A percentile compares a stretch with the other conserved stretches of the same genome.
phyloP scores from a whole-genome alignment of 2,797 vertebrate genomes.

The Tenualosa thibaudeaui region DNA sequence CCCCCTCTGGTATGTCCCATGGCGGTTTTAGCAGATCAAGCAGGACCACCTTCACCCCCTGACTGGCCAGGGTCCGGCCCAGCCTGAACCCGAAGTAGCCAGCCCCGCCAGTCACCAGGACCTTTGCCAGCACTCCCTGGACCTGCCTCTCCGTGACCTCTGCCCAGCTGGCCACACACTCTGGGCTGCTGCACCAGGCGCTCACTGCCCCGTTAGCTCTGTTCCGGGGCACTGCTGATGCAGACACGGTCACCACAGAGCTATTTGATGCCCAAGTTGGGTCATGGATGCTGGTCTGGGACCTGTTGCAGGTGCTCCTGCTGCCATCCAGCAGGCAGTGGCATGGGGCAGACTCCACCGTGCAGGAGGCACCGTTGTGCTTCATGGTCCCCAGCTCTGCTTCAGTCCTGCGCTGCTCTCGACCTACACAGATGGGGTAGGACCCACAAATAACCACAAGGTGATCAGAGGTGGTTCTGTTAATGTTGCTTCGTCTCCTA shows the following conservation, averaged over 20 bases:
- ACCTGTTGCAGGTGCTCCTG: background rate
- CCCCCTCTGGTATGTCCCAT: slow-evolving; percentile 76
- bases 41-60: slow-evolving; percentile 80
- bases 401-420: slow-evolving; percentile 27
- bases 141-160: slow-evolving; percentile 39
- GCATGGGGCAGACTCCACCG: slow-evolving; percentile 44
- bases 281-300: slow-evolving; percentile 12
- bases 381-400: slow-evolving; percentile 67
- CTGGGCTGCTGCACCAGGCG: slow-evolving; percentile 49
- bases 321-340: slow-evolving; percentile 62
- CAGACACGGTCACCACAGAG: slow-evolving; percentile 4
- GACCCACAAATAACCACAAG: background rate
- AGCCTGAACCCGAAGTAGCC: slow-evolving; percentile 90
- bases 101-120: slow-evolving; percentile 87
- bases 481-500: background rate
- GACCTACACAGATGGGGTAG: background rate
- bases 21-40: slow-evolving; percentile 79
- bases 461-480: background rate
- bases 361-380: slow-evolving; percentile 55
- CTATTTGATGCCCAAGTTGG: background rate
- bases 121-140: slow-evolving; percentile 59
- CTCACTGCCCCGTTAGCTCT: slow-evolving; percentile 58
- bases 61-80: slow-evolving; percentile 76
- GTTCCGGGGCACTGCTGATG: slow-evolving; percentile 44
- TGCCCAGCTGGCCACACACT: slow-evolving; percentile 52